Evolutionary conservation across 2,797 vertebrate genomes (phyloP), one percentile per base, ranked within the genome.

Genomic region (Huso huso): DNA sequence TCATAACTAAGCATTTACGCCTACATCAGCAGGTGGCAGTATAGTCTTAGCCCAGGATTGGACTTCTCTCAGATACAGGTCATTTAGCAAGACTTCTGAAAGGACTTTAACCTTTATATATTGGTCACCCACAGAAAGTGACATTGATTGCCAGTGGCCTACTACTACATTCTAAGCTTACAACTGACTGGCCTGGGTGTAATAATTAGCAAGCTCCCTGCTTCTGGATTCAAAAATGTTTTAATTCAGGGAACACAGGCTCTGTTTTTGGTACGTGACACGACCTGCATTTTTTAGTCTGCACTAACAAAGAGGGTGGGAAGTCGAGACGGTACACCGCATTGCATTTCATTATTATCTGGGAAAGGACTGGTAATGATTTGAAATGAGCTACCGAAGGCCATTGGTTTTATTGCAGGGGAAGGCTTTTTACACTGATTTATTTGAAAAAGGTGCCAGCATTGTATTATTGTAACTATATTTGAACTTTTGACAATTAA

Each of bases 391-490:
- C 80, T 79, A 79, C 79, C 81, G 71, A 73, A 81, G 84, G 83
- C 87, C 78, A 85, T 76, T 79, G 78, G 83, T 88, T 87, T 83
- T 77, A 83, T 84, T 83, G 75, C 79, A 76, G 88, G 87, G 84
- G 81, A 79, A 75, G 81, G 63, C 77, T 77, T 83, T 88, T 86
- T 75, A 79, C 83, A 88, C 84, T 88, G 80, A 89, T 87, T 88
- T 84, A 88, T 84, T 78, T 84, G 84, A 78, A 81, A 75, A 37
- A 61, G 64, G 78, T 83, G 79, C 78, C 81, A 83, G 81, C 85
- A 87, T 87, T 79, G 86, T 82, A 89, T 87, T 88, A 89, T 86
- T 84, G 78, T 74, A 78, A 86, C 82, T 88, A 89, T 87, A 86
- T 81, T 90, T 90, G 90, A 90, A 91, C 88, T 78, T 72, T 74